Percentiles rank a stretch among this genome's conserved stretches.
Evolutionary conservation across 2,888 invertebrate genomes (phyloP).

Genomic region (Sphaerophoria rueppellii): DNA sequence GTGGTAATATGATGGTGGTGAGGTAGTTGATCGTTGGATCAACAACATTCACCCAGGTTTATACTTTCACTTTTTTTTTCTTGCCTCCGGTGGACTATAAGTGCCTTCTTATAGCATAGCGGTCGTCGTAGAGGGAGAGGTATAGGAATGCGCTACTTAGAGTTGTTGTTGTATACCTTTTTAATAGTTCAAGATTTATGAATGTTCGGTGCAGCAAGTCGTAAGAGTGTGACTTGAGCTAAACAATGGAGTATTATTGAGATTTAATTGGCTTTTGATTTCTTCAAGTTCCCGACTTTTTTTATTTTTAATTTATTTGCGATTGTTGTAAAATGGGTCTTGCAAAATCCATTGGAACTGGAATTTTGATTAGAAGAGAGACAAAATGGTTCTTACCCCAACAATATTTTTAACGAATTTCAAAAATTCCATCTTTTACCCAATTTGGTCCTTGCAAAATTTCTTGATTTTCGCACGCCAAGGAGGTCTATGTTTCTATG

Average conservation of each 20-base stretch:
- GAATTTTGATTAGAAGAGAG: background rate
- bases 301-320: slow-evolving; percentile 61
- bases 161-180: slow-evolving; percentile 7
- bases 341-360: slow-evolving; percentile 23
- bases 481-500: no score
- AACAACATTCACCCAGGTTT: slow-evolving; percentile 65
- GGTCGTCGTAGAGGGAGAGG: background rate
- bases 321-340: slow-evolving; percentile 15
- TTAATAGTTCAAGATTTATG: slow-evolving; percentile 9
- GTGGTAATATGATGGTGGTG: background rate
- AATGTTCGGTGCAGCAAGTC: slow-evolving; percentile 39
- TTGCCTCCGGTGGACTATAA: slow-evolving; percentile 11
- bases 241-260: slow-evolving; percentile 63
- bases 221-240: slow-evolving; percentile 33
- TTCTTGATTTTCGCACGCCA: no score
- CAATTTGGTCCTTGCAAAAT: no score
- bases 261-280: slow-evolving; percentile 67
- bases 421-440: no score
- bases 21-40: slow-evolving; percentile 36
- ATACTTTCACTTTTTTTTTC: slow-evolving; percentile 67
- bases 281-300: slow-evolving; percentile 42
- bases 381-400: background rate
- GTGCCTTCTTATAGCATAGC: slow-evolving; percentile 27
- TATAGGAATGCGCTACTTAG: slow-evolving; percentile 23
- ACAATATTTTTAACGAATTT: background rate